phyloP scores from a whole-genome alignment of 2,113 vertebrate species.

The Gasterosteus nipponicus region DNA sequence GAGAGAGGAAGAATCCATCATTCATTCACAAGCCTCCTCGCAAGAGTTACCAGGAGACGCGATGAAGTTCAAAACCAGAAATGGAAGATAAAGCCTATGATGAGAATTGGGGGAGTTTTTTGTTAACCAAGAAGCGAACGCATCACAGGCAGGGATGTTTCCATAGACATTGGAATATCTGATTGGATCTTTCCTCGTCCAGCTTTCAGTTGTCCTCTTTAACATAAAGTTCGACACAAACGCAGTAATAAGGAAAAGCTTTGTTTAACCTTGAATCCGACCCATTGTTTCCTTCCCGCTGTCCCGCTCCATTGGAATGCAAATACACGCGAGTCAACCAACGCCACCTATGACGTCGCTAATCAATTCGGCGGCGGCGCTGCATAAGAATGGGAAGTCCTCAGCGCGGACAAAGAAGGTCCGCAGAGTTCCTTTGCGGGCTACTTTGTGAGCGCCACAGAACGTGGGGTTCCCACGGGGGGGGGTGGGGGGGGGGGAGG shows the following conservation, averaged over 20 bases:
- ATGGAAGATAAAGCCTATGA: not conserved
- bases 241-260: slow-evolving; percentile 26
- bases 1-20: slow-evolving; percentile 17
- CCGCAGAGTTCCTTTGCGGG: slow-evolving; percentile 46
- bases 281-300: slow-evolving; percentile 32
- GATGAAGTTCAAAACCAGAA: slow-evolving; percentile 18
- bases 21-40: slow-evolving; percentile 49
- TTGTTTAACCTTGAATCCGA: slow-evolving; percentile 55
- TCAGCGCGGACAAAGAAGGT: slow-evolving; percentile 58
- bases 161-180: not conserved
- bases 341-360: slow-evolving; percentile 42
- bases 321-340: slow-evolving; percentile 47
- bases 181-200: not conserved
- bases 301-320: slow-evolving; percentile 61
- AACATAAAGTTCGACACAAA: not conserved
- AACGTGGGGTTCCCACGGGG: slow-evolving; percentile 63
- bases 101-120: not conserved
- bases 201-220: not conserved
- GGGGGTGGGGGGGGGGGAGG: not conserved
- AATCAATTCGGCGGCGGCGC: slow-evolving; percentile 64
- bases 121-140: not conserved
- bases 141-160: not conserved
- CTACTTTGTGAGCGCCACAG: slow-evolving; percentile 16
- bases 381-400: slow-evolving; percentile 55
- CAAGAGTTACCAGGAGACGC: slow-evolving; percentile 13